Evolutionary conservation across 2,113 vertebrate genomes (phyloP), one percentile per base, ranked within the genome.

Genomic region (Bufo bufo): DNA sequence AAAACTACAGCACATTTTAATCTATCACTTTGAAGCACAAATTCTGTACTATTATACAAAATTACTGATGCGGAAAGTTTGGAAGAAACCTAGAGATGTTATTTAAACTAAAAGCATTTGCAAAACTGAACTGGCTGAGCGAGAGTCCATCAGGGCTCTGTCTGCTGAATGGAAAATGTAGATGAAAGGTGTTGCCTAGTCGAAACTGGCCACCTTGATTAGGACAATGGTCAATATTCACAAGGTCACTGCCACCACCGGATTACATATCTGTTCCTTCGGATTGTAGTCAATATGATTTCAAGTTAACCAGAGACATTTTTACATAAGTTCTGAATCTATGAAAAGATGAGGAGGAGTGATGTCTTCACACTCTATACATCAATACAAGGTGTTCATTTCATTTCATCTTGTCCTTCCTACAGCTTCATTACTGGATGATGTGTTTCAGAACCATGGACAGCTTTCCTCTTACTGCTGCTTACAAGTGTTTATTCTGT

Each of bases 211-310:
- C 52, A 79, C 54, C 77, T 45, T 81, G 56, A 45, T 81, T 10
- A 45, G 11, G 56, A 61, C 56, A 61, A 45, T 45, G 45, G 23
- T 81, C 78, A 81, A 81, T 81, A 81, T 17, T 23, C 12, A 8
- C 78, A 81, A 61, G 56, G 78, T 45, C 78, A 81, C 20, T 16
- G 52, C 23, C 54, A 43, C 77, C 52, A 43, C 43, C 14, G 54
- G 52, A 54, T 81, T 17, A 14, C 33, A 80, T 43, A 59, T 17
- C 54, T 79, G 23, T 52, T 58, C 77, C n/a, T 17, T 58, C 23
- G 59, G 23, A 81, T 61, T 81, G 78, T 58, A 58, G 52, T 81
- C 78, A 45, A 81, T 81, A 61, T 33, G 45, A 33, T 81, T 81
- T 81, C 56, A 81, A 81, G 78, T 61, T 61, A 1, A 81, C 19